phyloP scores from a whole-genome alignment of 2,113 vertebrate species.

The Ctenodactylus gundi region DNA sequence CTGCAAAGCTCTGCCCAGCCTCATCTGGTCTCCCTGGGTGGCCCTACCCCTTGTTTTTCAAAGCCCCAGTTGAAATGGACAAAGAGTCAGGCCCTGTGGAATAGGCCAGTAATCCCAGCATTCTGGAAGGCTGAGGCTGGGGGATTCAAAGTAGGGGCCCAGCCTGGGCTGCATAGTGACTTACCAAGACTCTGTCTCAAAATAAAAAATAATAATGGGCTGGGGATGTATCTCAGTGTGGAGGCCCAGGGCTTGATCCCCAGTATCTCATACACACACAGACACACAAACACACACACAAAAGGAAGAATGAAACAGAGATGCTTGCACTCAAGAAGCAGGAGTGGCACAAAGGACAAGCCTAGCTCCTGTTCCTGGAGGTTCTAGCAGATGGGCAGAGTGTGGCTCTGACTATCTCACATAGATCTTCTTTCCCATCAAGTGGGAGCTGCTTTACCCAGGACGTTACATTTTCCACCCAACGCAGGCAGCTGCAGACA shows the following conservation, averaged over 20 bases:
- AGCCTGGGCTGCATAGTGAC: no score
- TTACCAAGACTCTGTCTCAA: no score
- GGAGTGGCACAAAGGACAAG: not conserved
- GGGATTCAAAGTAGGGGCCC: no score
- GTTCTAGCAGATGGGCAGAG: not conserved
- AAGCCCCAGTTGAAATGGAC: not conserved
- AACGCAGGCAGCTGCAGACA: not conserved
- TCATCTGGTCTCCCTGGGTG: not conserved
- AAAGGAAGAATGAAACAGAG: no score
- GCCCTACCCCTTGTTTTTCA: not conserved
- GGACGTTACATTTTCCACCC: not conserved
- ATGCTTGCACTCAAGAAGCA: not conserved
- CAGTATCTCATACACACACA: no score
- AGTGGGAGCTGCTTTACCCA: not conserved
- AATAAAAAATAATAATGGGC: no score
- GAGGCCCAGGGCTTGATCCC: no score
- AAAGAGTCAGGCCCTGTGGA: no score
- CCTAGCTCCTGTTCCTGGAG: not conserved
- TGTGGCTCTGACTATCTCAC: not conserved
- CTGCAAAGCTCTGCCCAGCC: not conserved
- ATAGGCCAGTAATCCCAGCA: no score
- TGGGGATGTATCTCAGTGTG: no score
- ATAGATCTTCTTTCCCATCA: not conserved
- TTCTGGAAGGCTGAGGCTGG: no score
- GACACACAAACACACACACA: no score